Conservation (phyloP, 2,797 vertebrate species). For the Steatocranus sp. region DNA sequence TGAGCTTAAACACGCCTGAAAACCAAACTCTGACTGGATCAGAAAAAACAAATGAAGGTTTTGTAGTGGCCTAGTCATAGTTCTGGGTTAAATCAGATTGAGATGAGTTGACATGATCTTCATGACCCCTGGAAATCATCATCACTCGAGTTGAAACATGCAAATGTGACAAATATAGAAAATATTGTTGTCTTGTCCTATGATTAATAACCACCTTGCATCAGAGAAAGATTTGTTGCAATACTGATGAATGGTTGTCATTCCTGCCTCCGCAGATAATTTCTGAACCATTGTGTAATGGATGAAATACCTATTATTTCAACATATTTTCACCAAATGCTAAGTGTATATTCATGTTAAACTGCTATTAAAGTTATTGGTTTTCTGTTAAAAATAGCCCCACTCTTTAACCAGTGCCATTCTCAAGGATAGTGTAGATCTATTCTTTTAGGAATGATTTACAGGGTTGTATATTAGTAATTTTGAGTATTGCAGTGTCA, state of each 20-base stretch:
- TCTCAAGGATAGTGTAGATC: background rate
- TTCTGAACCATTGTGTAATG: background rate
- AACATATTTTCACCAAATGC: background rate
- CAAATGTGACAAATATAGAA: background rate
- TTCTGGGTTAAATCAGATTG: background rate
- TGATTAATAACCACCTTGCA: background rate
- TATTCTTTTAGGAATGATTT: background rate
- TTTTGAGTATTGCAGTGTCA: background rate
- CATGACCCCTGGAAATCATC: background rate
- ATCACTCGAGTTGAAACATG: accelerated
- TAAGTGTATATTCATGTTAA: background rate
- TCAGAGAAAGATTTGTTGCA: background rate
- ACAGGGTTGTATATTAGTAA: background rate
- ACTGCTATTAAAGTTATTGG: background rate
- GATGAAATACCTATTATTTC: background rate
- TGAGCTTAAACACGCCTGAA: background rate
- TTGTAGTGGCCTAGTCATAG: background rate
- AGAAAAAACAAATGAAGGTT: background rate
- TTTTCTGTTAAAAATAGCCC: background rate
- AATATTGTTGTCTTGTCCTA: background rate
- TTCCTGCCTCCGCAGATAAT: accelerated
- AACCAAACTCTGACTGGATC: background rate
- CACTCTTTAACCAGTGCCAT: background rate
- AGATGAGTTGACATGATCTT: background rate
- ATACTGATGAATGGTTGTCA: background rate